Evolutionary conservation across 2,888 invertebrate genomes (phyloP).

Genomic region (Ypsolopha scabrella): DNA sequence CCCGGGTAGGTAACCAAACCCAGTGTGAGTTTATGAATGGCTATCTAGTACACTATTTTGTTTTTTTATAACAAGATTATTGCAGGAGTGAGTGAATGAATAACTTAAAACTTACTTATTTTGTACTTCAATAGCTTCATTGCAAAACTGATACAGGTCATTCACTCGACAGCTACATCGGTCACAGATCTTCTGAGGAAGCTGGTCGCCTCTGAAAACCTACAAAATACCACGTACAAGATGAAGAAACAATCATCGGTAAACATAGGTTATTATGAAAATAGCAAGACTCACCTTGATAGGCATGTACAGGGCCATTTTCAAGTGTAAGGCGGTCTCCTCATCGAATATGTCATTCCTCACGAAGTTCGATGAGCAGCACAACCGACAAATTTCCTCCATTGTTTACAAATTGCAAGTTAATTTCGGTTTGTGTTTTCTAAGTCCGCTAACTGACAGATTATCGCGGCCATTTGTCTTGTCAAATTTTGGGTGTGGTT

Average conservation of each 20-base stretch:
- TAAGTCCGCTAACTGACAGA: conserved; percentile 36
- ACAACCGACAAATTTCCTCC: conserved; percentile 56
- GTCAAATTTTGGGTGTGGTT: conserved; percentile 25
- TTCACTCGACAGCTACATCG: conserved; percentile 79
- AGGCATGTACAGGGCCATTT: conserved; percentile 79
- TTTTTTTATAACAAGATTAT: too few species aligned
- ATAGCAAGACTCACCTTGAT: conserved; percentile 71
- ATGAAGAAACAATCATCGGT: background rate
- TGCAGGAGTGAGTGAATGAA: too few species aligned
- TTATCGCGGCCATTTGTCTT: conserved; percentile 51
- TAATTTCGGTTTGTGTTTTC: conserved; percentile 29
- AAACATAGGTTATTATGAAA: conserved; percentile 6
- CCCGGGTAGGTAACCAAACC: too few species aligned
- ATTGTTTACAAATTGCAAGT: conserved; percentile 18
- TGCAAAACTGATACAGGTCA: conserved; percentile 79
- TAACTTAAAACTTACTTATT: conserved; percentile 70
- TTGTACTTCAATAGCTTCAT: conserved; percentile 75
- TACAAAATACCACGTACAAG: conserved; percentile 35
- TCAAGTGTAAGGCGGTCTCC: conserved; percentile 74
- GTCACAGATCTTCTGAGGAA: conserved; percentile 80
- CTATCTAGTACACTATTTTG: too few species aligned
- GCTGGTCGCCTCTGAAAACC: conserved; percentile 75
- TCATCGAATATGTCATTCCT: conserved; percentile 78
- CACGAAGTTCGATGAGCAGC: conserved; percentile 64
- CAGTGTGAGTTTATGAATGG: too few species aligned